phyloP scores from a whole-genome alignment of 2,113 vertebrate genomes.

The Suricata suricatta region DNA sequence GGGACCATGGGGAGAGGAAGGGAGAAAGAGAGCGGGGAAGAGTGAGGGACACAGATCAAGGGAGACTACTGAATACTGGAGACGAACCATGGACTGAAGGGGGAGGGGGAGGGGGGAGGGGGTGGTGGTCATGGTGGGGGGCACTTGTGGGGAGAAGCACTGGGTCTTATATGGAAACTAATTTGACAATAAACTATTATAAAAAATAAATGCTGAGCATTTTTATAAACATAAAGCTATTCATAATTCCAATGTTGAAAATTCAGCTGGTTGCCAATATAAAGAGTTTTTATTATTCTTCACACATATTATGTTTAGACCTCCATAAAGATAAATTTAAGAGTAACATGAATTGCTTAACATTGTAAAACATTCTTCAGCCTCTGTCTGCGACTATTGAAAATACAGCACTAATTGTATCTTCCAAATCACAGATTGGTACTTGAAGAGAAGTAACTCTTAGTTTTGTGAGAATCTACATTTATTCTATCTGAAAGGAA shows the following conservation, averaged over 20 bases:
- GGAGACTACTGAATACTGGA: no score
- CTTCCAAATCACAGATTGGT: neutral
- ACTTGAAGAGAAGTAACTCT: neutral
- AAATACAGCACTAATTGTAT: neutral
- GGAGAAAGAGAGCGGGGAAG: no score
- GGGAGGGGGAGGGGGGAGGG: no score
- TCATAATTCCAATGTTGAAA: neutral
- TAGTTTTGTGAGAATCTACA: neutral
- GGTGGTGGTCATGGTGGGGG: no score
- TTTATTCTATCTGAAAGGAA: neutral
- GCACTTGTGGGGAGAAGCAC: no score
- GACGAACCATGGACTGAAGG: no score
- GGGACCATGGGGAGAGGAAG: no score
- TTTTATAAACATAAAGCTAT: constrained; percentile 20
- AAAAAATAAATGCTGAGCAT: neutral
- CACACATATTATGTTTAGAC: neutral
- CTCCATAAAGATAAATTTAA: neutral
- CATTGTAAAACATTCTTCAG: neutral
- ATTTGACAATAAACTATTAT: no score
- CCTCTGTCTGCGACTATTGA: neutral
- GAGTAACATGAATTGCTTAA: neutral
- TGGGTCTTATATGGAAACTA: no score
- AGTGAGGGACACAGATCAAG: no score
- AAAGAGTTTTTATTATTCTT: neutral
- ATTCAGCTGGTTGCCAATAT: neutral